Evolutionary conservation across 2,888 invertebrate species (phyloP).

Genomic region (Didymodactylos carnosus): DNA sequence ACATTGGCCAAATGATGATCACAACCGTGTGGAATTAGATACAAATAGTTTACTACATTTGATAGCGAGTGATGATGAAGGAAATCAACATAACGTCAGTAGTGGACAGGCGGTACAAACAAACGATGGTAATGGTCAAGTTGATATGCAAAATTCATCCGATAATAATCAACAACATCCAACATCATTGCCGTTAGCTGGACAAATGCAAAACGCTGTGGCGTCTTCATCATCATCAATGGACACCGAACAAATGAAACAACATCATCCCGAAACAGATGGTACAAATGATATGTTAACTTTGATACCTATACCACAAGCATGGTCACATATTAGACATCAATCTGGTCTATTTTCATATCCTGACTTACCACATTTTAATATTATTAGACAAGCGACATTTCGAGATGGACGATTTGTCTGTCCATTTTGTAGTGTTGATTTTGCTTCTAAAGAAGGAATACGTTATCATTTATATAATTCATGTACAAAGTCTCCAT

Average conservation of each 20-base stretch:
- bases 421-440: not conserved
- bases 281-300: not conserved
- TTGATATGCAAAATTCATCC: too few species aligned
- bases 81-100: too few species aligned
- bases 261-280: not conserved
- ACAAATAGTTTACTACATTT: too few species aligned
- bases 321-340: not conserved
- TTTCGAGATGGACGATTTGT: not conserved
- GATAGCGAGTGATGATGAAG: too few species aligned
- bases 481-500: not conserved
- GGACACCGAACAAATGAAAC: not conserved
- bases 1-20: too few species aligned
- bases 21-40: too few species aligned
- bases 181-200: too few species aligned
- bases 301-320: not conserved
- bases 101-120: too few species aligned
- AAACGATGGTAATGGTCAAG: too few species aligned
- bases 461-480: constrained; percentile 1
- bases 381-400: not conserved
- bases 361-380: not conserved
- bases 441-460: not conserved
- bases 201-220: too few species aligned
- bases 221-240: not conserved
- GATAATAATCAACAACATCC: too few species aligned
- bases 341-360: not conserved